A percentile compares a stretch with the other conserved stretches of the same genome.
These are phyloP conservation scores for Hypocryptadius cinnamomeus DNA, from an alignment of 2,113 vertebrate species.

Conservation along the genomic window DNA sequence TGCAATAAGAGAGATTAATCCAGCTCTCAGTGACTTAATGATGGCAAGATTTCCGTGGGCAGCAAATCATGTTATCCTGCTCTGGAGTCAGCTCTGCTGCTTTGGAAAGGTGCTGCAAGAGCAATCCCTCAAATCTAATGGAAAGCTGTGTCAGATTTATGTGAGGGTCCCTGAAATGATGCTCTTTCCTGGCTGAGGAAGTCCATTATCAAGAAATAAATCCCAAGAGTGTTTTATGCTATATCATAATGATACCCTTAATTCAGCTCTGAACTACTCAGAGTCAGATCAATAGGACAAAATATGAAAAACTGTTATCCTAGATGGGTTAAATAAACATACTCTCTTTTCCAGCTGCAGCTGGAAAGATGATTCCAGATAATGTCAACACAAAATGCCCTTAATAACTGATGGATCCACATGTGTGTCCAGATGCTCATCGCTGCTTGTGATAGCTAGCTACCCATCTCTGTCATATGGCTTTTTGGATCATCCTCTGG, in stretches of 20 bases:
- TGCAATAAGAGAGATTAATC: not conserved
- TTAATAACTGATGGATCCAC: not conserved
- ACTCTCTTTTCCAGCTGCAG: not conserved
- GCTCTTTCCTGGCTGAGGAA: not conserved
- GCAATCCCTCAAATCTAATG: not conserved
- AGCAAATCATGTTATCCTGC: not conserved
- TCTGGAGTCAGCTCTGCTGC: not conserved
- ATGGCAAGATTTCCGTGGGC: not conserved
- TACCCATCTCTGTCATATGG: not conserved
- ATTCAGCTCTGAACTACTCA: not conserved
- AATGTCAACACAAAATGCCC: not conserved
- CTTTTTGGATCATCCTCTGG: not conserved
- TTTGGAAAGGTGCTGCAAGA: not conserved
- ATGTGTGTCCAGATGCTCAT: not conserved
- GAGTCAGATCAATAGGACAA: not conserved
- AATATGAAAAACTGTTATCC: not conserved
- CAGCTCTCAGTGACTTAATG: not conserved
- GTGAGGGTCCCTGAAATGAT: not conserved
- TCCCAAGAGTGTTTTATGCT: not conserved
- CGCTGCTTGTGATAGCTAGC: not conserved
- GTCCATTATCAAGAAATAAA: not conserved
- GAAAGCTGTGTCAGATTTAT: constrained; percentile 20
- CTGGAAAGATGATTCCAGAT: not conserved
- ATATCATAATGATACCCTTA: not conserved
- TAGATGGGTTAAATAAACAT: not conserved